Percentiles rank a stretch among this genome's conserved stretches.
Evolutionary conservation across 2,797 vertebrate species (phyloP).

Genomic region (Heliangelus exortis): DNA sequence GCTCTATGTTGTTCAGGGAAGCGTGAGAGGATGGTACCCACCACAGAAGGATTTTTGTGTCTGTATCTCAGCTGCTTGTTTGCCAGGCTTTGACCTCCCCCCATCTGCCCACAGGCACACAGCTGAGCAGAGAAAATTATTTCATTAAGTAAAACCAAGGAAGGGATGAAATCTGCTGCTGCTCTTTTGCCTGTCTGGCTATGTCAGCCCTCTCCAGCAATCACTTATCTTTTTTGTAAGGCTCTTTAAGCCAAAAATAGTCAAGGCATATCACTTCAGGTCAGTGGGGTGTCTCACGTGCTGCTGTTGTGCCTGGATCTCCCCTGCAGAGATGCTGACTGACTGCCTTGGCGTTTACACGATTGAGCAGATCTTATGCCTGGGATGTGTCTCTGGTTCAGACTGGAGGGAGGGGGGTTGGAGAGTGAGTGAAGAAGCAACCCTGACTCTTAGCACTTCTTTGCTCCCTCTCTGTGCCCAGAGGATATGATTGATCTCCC

Average conservation of each 20-base stretch:
- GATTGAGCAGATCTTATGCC: accelerated
- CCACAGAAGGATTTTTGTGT: background rate
- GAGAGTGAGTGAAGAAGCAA: background rate
- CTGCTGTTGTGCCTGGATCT: background rate
- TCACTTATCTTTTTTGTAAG: background rate
- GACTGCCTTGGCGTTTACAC: background rate
- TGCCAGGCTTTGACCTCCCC: background rate
- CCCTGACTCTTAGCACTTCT: background rate
- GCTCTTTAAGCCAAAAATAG: background rate
- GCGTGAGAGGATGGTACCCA: background rate
- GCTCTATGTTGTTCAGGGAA: background rate
- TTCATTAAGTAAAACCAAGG: background rate
- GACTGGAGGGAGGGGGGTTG: accelerated
- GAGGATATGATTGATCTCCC: background rate
- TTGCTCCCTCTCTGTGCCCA: background rate
- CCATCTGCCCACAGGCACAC: background rate
- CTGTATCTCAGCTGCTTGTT: background rate
- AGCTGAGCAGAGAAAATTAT: constrained; percentile 5
- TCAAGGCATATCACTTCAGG: background rate
- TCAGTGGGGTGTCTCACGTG: background rate
- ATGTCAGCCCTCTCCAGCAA: background rate
- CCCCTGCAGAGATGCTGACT: background rate
- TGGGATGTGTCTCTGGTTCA: background rate
- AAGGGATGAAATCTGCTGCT: background rate
- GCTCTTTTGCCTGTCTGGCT: background rate